Percentiles rank a stretch among this genome's conserved stretches.
Conservation (phyloP, 2,888 invertebrate species). For the Melinopterus prodromus region DNA sequence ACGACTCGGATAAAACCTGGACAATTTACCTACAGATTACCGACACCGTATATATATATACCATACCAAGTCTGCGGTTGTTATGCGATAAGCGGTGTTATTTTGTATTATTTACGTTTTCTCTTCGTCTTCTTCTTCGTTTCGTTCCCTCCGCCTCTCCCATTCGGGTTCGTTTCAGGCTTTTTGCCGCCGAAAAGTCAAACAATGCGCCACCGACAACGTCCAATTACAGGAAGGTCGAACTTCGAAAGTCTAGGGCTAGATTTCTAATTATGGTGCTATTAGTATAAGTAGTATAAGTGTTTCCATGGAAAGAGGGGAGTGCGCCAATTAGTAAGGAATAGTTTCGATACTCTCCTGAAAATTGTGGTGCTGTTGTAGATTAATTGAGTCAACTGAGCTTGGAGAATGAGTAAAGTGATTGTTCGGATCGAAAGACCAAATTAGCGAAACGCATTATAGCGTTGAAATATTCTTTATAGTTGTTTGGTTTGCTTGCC, state of each 20-base stretch:
- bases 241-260: neutral
- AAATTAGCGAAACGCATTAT: too few relatives aligned
- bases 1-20: slow-evolving; percentile 54
- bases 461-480: too few relatives aligned
- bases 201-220: neutral
- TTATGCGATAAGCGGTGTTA: neutral
- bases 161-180: neutral
- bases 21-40: slow-evolving; percentile 55
- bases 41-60: neutral
- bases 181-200: neutral
- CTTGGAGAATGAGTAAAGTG: too few relatives aligned
- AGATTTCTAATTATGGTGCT: neutral
- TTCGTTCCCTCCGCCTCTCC: neutral
- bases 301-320: neutral
- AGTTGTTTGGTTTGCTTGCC: too few relatives aligned
- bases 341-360: neutral
- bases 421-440: too few relatives aligned
- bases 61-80: too few relatives aligned
- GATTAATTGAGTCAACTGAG: too few relatives aligned
- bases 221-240: neutral
- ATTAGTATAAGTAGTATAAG: neutral
- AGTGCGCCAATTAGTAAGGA: neutral
- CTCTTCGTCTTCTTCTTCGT: neutral
- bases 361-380: neutral
- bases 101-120: slow-evolving; percentile 7